phyloP scores from a whole-genome alignment of 92 coral and sea anemone species.

The Actinostola sp. region DNA sequence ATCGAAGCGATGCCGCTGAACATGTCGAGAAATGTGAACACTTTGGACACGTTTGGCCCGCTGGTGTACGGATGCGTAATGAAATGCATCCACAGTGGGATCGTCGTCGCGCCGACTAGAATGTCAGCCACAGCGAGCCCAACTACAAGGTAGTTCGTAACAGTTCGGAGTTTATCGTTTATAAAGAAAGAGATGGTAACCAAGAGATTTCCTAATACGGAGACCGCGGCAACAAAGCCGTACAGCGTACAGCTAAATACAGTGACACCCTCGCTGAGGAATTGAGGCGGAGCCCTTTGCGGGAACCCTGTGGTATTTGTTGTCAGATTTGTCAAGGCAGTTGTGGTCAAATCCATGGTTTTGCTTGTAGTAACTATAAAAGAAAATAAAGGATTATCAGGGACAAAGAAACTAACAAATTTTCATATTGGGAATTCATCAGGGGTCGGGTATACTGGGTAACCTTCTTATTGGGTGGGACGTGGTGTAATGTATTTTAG shows the following conservation, averaged over 20 bases:
- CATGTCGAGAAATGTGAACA: conserved; percentile 58
- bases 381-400: too few relatives aligned
- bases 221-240: conserved; percentile 63
- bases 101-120: conserved; percentile 74
- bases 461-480: too few relatives aligned
- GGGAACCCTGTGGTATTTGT: conserved; percentile 24
- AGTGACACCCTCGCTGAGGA: conserved; percentile 40
- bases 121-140: conserved; percentile 86
- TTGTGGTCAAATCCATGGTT: too few relatives aligned
- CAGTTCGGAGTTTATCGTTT: conserved; percentile 78
- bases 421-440: too few relatives aligned
- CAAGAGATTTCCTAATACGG: conserved; percentile 76
- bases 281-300: conserved; percentile 8
- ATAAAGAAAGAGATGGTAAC: conserved; percentile 74
- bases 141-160: conserved; percentile 72
- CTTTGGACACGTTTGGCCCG: background rate
- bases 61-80: conserved; percentile 19
- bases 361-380: too few relatives aligned
- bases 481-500: too few relatives aligned
- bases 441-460: too few relatives aligned
- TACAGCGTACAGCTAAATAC: conserved; percentile 67
- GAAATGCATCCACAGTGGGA: conserved; percentile 74
- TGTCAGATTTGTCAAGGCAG: background rate
- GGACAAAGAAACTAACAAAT: too few relatives aligned
- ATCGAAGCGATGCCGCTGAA: conserved; percentile 85